Evolutionary conservation across 2,888 invertebrate genomes (phyloP).

Genomic region (Ypsolopha scabrella): DNA sequence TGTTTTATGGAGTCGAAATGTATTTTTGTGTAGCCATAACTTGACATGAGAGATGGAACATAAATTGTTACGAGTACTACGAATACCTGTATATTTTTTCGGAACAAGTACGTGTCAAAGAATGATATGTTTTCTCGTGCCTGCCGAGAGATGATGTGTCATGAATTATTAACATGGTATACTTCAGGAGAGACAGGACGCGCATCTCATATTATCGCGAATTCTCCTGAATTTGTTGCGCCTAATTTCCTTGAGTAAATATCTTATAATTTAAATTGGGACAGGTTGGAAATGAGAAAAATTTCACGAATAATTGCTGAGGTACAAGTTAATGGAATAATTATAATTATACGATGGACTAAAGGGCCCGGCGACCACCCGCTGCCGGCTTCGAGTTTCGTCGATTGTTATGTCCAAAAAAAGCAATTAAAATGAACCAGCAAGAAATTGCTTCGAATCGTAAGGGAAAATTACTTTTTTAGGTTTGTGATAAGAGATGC

Average conservation of each 20-base stretch:
- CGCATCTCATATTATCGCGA: background rate
- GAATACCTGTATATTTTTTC: conserved; percentile 11
- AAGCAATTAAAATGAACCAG: conserved; percentile 60
- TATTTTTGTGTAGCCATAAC: too few relatives aligned
- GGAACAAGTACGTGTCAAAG: conserved; percentile 7
- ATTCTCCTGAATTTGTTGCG: background rate
- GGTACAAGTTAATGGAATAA: conserved; percentile 65
- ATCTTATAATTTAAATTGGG: conserved; percentile 6
- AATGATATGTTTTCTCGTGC: too few relatives aligned
- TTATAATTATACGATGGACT: conserved; percentile 57
- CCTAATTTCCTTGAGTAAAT: conserved; percentile 1
- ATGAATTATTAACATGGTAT: background rate
- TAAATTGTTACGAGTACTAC: too few relatives aligned
- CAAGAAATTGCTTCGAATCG: conserved; percentile 45
- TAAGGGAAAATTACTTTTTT: conserved; percentile 23
- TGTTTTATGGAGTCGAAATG: too few relatives aligned
- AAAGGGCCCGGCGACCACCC: conserved; percentile 62
- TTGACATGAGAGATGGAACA: too few relatives aligned
- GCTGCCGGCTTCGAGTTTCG: conserved; percentile 42
- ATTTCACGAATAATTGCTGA: conserved; percentile 43
- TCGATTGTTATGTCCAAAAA: conserved; percentile 59
- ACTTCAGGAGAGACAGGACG: conserved; percentile 5
- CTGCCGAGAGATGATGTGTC: too few relatives aligned
- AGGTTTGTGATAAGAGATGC: background rate
- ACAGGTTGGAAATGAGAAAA: conserved; percentile 8